Conservation (phyloP, 2,888 invertebrate species). For the Scaptomyza parva region DNA sequence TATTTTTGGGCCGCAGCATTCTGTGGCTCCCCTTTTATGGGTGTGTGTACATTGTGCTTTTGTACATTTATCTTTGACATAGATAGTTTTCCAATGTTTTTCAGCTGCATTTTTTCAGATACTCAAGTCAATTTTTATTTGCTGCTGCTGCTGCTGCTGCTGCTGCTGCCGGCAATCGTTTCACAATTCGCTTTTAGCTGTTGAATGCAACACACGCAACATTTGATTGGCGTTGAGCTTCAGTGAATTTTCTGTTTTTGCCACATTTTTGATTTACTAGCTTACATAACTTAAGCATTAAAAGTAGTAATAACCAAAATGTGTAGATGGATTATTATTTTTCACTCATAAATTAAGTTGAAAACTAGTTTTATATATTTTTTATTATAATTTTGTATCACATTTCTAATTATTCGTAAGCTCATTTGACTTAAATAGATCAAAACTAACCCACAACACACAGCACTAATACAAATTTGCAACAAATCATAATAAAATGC, state of each 20-base stretch:
- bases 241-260: slow-evolving; percentile 23
- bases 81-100: slow-evolving; percentile 20
- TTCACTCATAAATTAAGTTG: background rate
- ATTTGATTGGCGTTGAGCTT: slow-evolving; percentile 54
- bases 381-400: background rate
- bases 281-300: slow-evolving; percentile 3
- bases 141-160: slow-evolving; percentile 10
- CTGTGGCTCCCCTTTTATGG: slow-evolving; percentile 52
- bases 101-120: slow-evolving; percentile 12
- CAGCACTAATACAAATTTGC: background rate
- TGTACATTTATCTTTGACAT: slow-evolving; percentile 33
- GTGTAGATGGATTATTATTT: too few species aligned
- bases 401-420: too few species aligned
- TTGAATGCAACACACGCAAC: slow-evolving; percentile 43
- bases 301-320: too few species aligned
- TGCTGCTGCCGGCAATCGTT: slow-evolving; percentile 19
- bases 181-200: slow-evolving; percentile 51
- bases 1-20: slow-evolving; percentile 65
- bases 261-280: slow-evolving; percentile 2
- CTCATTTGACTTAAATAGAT: too few species aligned
- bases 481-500: slow-evolving; percentile 30
- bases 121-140: slow-evolving; percentile 52
- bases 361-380: too few species aligned
- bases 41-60: slow-evolving; percentile 6
- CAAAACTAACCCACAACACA: background rate